Evolutionary conservation across 2,888 invertebrate genomes (phyloP).

Genomic region (Ormia ochracea): DNA sequence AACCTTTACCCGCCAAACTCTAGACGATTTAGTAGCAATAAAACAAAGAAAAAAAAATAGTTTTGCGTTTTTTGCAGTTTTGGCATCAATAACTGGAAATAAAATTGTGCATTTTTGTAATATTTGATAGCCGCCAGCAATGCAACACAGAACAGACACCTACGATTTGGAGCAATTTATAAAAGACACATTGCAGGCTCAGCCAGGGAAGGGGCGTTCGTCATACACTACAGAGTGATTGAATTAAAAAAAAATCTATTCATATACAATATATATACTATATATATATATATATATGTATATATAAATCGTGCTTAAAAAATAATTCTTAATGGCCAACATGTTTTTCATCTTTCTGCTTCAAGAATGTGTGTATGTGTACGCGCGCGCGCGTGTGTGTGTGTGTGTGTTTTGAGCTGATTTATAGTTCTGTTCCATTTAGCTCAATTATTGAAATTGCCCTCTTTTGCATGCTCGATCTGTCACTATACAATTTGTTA

Average conservation of each 20-base stretch:
- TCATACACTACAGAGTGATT: neutral
- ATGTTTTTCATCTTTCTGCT: too few species aligned
- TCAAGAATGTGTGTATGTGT: too few species aligned
- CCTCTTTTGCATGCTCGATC: neutral
- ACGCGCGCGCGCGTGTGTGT: too few species aligned
- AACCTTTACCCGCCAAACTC: conserved; percentile 23
- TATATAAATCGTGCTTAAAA: too few species aligned
- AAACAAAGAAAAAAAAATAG: neutral
- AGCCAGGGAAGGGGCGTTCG: neutral
- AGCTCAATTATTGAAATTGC: conserved; percentile 8
- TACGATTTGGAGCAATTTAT: conserved; percentile 4
- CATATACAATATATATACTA: too few species aligned
- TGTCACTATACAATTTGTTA: neutral
- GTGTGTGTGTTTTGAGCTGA: too few species aligned
- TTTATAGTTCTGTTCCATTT: neutral
- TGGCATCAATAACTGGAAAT: conserved; percentile 48
- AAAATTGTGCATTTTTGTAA: conserved; percentile 25
- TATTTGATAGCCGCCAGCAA: conserved; percentile 39
- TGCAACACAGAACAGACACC: conserved; percentile 48
- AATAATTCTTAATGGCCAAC: neutral
- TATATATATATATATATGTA: too few species aligned
- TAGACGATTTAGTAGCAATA: conserved; percentile 17
- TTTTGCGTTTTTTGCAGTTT: conserved; percentile 9
- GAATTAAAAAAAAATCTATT: neutral
- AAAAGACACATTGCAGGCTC: neutral